Evolutionary conservation across 2,888 invertebrate genomes (phyloP).

Genomic region (Oconnorella tubifera): DNA sequence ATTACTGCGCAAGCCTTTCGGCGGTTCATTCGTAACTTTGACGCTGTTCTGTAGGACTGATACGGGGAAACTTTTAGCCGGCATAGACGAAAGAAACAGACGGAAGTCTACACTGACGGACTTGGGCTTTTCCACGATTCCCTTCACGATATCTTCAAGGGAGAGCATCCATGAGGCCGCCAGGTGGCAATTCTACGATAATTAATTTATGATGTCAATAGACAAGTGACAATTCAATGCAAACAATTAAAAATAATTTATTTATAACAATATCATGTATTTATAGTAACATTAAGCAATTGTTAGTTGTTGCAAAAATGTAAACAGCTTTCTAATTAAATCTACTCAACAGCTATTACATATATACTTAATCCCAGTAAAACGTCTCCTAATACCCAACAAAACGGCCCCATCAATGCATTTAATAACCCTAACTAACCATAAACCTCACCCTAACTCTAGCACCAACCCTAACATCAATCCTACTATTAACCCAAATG

Average conservation of each 20-base stretch:
- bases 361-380: no score
- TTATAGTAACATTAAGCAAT: not conserved
- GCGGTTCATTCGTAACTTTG: slow-evolving; percentile 58
- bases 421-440: no score
- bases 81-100: slow-evolving; percentile 57
- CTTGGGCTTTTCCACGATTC: slow-evolving; percentile 49
- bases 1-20: slow-evolving; percentile 64
- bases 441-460: no score
- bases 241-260: slow-evolving; percentile 1
- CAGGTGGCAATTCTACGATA: slow-evolving; percentile 56
- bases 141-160: slow-evolving; percentile 55
- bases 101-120: slow-evolving; percentile 54
- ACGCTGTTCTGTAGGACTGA: slow-evolving; percentile 57
- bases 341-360: no score
- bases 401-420: no score
- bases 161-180: slow-evolving; percentile 58
- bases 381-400: no score
- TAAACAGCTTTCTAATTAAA: no score
- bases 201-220: slow-evolving; percentile 3
- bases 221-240: not conserved
- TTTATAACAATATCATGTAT: slow-evolving; percentile 3
- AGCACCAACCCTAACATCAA: no score
- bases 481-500: no score
- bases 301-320: no score
- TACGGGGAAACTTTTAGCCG: slow-evolving; percentile 55